Evolutionary conservation across 2,888 invertebrate species (phyloP), one percentile per base, ranked within the genome.

Genomic region (Anaspis maculata): DNA sequence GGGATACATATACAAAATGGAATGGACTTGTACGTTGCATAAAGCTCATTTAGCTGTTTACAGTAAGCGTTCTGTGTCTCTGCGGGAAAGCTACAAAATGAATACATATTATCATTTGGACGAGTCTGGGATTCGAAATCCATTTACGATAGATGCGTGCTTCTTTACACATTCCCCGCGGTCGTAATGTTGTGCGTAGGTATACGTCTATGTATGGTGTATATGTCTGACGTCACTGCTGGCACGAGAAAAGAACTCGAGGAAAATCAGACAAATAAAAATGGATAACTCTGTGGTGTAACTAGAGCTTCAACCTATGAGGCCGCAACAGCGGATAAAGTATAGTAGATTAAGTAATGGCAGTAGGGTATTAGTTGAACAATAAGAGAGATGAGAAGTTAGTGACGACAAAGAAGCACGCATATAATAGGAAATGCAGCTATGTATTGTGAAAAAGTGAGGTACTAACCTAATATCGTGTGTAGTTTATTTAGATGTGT

Each of bases 401-500:
- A n/a, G n/a, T n/a, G n/a, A n/a, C 31, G 32, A 46, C 48, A 48
- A 51, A 49, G 49, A 49, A 49, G 49, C 52, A 50, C 51, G 47
- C 49, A 37, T 34, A 26, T 34, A 34, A 21, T 5, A 24, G 35
- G 41, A 34, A 40, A 49, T 41, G 46, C 42, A 39, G 33, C 44
- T 45, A n/a, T n/a, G n/a, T n/a, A 43, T 34, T 46, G 47, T 48
- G 51, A 39, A 46, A 46, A 49, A 41, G 47, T 52, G 49, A 46
- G 40, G 40, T 40, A 41, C 44, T 46, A 48, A 39, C 39, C 46
- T 49, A 45, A 42, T 36, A 26, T 41, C 25, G 32, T 37, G 37
- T 37, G 33, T 37, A 30, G n/a, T n/a, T n/a, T n/a, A n/a, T n/a
- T 46, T 39, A 39, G 32, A 36, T 48, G 43, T 41, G n/a, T n/a